phyloP scores from a whole-genome alignment of 2,888 invertebrate species.

The Acanthococcus lagerstroemiae region DNA sequence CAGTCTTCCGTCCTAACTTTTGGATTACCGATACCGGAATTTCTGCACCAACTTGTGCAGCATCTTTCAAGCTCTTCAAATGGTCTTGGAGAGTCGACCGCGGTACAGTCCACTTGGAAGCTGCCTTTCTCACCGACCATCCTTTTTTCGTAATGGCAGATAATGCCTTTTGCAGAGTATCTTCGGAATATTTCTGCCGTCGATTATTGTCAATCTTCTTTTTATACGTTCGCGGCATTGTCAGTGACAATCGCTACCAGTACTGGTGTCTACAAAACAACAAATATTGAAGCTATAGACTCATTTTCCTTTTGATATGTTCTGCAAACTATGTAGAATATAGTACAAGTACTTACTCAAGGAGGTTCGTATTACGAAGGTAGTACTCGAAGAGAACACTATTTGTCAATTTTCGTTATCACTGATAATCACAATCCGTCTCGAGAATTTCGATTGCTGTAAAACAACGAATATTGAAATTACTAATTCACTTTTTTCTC shows the following conservation, averaged over 20 bases:
- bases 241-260: neutral
- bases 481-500: no score
- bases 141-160: slow-evolving; percentile 2
- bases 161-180: slow-evolving; percentile 15
- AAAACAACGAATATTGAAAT: no score
- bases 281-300: neutral
- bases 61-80: neutral
- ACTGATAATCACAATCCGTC: no score
- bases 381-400: no score
- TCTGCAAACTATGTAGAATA: no score
- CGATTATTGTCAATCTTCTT: no score
- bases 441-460: no score
- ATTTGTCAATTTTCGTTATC: no score
- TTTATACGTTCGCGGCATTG: slow-evolving; percentile 31
- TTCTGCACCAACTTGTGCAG: no score
- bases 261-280: neutral
- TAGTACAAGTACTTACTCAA: no score
- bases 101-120: slow-evolving; percentile 18
- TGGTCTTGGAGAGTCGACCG: slow-evolving; percentile 11
- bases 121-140: slow-evolving; percentile 23
- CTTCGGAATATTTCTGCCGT: slow-evolving; percentile 7
- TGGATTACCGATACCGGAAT: neutral
- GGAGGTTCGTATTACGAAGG: no score
- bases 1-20: slow-evolving; percentile 31
- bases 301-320: neutral